phyloP scores from a whole-genome alignment of 2,113 vertebrate genomes.

The Plectropomus leopardus region DNA sequence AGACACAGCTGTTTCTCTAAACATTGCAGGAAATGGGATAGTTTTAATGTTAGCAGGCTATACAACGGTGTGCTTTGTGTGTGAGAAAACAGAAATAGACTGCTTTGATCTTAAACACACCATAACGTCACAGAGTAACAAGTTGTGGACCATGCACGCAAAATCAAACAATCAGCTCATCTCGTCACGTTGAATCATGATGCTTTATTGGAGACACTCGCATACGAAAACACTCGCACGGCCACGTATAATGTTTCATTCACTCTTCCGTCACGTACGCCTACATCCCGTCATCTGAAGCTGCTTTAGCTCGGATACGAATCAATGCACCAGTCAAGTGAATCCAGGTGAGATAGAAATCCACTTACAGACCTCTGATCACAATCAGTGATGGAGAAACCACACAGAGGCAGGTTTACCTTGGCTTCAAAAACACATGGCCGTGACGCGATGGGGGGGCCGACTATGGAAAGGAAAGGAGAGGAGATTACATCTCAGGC shows the following conservation, averaged over 20 bases:
- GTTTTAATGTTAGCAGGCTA: neutral
- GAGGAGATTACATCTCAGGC: constrained; percentile 75
- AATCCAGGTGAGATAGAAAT: constrained; percentile 78
- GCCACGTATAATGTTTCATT: constrained; percentile 16
- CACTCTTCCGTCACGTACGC: constrained; percentile 23
- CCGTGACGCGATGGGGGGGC: constrained; percentile 64
- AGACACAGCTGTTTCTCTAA: neutral
- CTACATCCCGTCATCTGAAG: constrained; percentile 47
- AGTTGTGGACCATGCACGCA: neutral
- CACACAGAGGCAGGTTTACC: constrained; percentile 58
- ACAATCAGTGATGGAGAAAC: constrained; percentile 65
- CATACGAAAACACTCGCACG: neutral
- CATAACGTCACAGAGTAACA: neutral
- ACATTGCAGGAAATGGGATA: neutral
- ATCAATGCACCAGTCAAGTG: constrained; percentile 77
- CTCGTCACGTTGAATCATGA: constrained; percentile 3
- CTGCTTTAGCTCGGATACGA: constrained; percentile 54
- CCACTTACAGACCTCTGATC: constrained; percentile 76
- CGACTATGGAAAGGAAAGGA: constrained; percentile 53
- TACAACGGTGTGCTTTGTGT: neutral
- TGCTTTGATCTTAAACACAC: neutral
- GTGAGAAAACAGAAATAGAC: neutral
- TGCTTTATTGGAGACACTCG: constrained; percentile 3
- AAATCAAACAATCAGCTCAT: neutral
- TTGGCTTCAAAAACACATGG: constrained; percentile 61